Base-by-base conservation (phyloP, 2,113 vertebrate genomes). In the Sturnira hondurensis region DNA sequence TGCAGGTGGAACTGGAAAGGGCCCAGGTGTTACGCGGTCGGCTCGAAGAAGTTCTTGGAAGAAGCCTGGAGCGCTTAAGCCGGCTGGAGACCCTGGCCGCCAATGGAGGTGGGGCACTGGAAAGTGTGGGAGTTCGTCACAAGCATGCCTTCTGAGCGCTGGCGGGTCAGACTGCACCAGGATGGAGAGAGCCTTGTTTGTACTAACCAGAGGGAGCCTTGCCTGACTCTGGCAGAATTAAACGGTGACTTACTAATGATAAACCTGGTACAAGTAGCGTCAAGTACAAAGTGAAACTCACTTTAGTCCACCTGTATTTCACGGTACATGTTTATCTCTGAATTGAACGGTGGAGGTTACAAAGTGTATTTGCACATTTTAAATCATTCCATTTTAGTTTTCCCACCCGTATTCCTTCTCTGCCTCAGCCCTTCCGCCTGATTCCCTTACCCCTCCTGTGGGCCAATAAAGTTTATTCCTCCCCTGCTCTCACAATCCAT, bases 81-180 rank as follows among this genome's bases (percentile, higher is more conserved):
- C 98, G 98, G 96, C 98, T 98, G 76, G 98, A 99, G 98, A 98
- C 98, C 31, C 98, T 97, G 97, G 98, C 97, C 91, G 8, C 98
- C 98, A 98, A 97, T 98, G 99, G 99, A 99, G 99, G 99, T 99
- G 99, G 99, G 99, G 98, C 99, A 98, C 99, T 98, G 99, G 98
- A 98, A 96, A 98, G 98, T 98, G 98, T 98, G 98, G 98, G 97
- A 98, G 98, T 97, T 98, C 99, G 86, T 98, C 98, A 98, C 98
- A 98, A 98, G 99, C 98, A 98, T 98, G 98, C 98, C 99, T 98
- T 98, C 98, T 98, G 98, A 99, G 98, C 97, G 93, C 98, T 98
- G 97, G 95, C 76, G 74, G 98, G 97, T 98, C 98, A 96, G 45
- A 93, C 98, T 97, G 95, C 95, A 96, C 96, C 96, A 83, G 97